Base-by-base conservation (phyloP, 2,797 vertebrate genomes). In the Thripadectes ignobilis region DNA sequence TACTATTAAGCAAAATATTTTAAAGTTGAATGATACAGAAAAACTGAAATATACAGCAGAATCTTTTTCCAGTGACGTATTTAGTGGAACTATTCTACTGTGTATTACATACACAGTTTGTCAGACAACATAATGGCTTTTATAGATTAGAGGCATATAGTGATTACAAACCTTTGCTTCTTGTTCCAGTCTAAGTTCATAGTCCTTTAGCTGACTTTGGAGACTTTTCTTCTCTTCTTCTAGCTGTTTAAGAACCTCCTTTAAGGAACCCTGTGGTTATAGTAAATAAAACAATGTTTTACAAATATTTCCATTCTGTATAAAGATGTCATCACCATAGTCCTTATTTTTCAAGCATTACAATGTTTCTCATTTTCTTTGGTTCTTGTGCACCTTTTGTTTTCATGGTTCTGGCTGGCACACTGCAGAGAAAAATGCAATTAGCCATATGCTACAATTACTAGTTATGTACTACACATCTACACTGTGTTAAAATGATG, bases 121-220 rank as follows among this genome's bases (percentile, higher is more conserved):
- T 67, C 48, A 89, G 52, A 84, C 48, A 84, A 26, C 16, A 19
- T 12, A 80, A 67, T n/a, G 52, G 14, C 51, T 95, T 89, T 80
- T 65, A 67, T 14, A 59, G 38, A 54, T 76, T 36, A 66, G 38
- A 77, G 24, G 9, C 26, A 81, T 14, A 87, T 4, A 68, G 14
- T 13, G 63, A 79, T 77, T 92, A 95, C 97, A 96, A 93, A 99
- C 99, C 98, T 99, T 99, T 96, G 97, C 96, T 94, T 99, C 99
- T 96, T 98, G 98, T 66, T 98, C 97, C 43, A 98, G 97, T 80
- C 96, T 97, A 89, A 98, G 97, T 45, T 97, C 97, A 91, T 97
- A 98, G 88, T 99, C 98, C 97, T 98, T 98, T 84, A 99, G 97
- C 81, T 99, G 98, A 91, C 93, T 98, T 94, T 98, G 98, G 49